A percentile compares a stretch with the other conserved stretches of the same genome.
Evolutionary conservation across 2,797 vertebrate genomes (phyloP).

Genomic region (Syncerus caffer): DNA sequence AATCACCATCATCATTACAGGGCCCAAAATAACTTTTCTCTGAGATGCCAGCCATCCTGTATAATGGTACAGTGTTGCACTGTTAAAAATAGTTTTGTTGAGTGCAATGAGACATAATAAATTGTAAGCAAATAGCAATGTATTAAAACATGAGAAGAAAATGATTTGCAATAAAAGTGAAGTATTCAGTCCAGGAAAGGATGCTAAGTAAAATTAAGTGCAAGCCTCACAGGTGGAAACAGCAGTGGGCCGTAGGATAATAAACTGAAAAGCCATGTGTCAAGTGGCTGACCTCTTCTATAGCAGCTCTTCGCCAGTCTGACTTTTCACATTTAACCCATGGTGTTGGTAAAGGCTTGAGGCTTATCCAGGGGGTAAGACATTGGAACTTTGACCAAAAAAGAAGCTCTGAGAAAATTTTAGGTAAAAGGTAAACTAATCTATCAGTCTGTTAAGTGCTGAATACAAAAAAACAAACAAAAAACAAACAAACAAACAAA

Average conservation of each 20-base stretch:
- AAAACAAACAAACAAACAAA: background rate
- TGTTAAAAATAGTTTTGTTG: conserved; percentile 49
- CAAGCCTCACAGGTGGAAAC: background rate
- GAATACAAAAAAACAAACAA: background rate
- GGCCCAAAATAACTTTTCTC: conserved; percentile 25
- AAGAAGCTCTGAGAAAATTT: background rate
- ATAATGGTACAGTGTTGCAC: background rate
- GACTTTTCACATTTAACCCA: background rate
- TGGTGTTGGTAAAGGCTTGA: background rate
- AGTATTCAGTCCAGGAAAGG: background rate
- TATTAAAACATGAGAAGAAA: conserved; percentile 20
- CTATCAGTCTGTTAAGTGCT: background rate
- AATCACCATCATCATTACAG: background rate
- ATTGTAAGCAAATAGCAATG: conserved; percentile 43
- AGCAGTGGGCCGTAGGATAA: background rate
- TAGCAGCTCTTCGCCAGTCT: background rate
- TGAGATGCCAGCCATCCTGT: background rate
- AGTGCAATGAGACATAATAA: background rate
- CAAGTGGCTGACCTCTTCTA: background rate
- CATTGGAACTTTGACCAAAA: background rate
- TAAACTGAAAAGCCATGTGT: background rate
- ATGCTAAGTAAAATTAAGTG: background rate
- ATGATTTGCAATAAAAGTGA: conserved; percentile 4
- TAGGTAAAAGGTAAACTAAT: background rate
- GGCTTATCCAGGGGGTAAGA: background rate